Percentiles rank a stretch among this genome's conserved stretches.
Evolutionary conservation across 2,113 vertebrate genomes (phyloP).

Genomic region (Scopus umbretta): DNA sequence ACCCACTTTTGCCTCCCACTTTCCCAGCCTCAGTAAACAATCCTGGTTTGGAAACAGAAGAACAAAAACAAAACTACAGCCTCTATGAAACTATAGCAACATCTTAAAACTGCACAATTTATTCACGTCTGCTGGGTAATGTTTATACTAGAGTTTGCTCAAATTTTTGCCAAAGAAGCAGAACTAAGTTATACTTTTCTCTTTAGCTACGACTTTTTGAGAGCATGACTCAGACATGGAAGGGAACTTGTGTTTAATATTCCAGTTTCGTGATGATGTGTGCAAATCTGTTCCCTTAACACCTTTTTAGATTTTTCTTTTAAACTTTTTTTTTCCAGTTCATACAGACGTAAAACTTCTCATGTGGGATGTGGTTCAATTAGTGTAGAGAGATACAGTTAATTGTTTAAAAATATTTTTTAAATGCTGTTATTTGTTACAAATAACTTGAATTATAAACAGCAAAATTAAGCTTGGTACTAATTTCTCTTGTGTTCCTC

Average conservation of each 20-base stretch:
- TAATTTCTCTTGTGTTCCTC: constrained; percentile 54
- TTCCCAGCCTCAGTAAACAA: background rate
- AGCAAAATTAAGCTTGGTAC: constrained; percentile 38
- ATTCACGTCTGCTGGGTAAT: accelerated
- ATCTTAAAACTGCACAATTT: background rate
- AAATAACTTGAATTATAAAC: constrained; percentile 36
- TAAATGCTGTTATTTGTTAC: constrained; percentile 6
- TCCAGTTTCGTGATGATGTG: background rate
- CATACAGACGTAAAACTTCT: background rate
- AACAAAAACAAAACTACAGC: background rate
- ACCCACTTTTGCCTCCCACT: background rate
- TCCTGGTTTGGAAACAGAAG: background rate
- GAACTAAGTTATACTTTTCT: constrained; percentile 15
- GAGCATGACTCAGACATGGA: background rate
- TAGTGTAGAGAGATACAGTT: background rate
- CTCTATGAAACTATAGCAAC: background rate
- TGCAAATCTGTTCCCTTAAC: background rate
- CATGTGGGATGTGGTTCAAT: background rate
- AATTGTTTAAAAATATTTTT: constrained; percentile 5
- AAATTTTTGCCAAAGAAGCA: background rate
- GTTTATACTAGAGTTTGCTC: background rate
- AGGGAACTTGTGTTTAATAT: background rate
- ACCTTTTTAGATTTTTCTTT: background rate
- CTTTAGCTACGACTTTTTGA: constrained; percentile 28
- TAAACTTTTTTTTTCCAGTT: background rate